These are phyloP conservation scores for Rutpela maculata DNA, from an alignment of 2,888 invertebrate species.

Conservation along the genomic window DNA sequence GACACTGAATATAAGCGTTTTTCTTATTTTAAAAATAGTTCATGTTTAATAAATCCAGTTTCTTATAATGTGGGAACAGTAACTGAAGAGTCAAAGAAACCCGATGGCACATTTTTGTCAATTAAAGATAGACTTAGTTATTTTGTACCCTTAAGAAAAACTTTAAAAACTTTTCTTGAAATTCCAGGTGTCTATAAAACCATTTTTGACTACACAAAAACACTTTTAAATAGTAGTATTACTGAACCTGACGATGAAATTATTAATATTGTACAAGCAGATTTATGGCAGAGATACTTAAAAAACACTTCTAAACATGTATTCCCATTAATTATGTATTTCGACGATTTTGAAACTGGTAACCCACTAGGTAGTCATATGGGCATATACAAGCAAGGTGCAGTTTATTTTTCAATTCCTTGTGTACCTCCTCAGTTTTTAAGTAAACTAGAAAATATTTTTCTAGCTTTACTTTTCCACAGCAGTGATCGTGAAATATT, in stretches of 20 bases:
- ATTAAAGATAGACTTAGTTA: no score
- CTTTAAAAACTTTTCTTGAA: conserved; percentile 41
- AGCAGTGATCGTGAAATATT: conserved; percentile 53
- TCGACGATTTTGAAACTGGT: conserved; percentile 61
- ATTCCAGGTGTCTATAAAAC: conserved; percentile 31
- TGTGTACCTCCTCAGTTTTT: conserved; percentile 56
- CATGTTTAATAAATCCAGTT: conserved; percentile 26
- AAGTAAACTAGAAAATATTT: conserved; percentile 57
- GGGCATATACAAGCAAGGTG: conserved; percentile 59
- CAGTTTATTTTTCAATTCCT: conserved; percentile 57
- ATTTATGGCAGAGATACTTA: background rate
- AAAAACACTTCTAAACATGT: background rate
- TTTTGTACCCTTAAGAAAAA: conserved; percentile 32
- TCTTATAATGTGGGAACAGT: conserved; percentile 24
- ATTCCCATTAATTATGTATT: conserved; percentile 51
- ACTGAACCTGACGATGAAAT: background rate
- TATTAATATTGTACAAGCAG: background rate
- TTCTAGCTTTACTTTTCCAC: conserved; percentile 53
- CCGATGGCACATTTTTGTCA: conserved; percentile 11
- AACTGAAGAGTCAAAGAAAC: conserved; percentile 30
- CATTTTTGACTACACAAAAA: conserved; percentile 36
- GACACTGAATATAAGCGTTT: conserved; percentile 43
- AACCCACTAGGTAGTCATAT: conserved; percentile 62
- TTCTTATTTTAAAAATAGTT: conserved; percentile 35
- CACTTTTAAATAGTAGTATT: conserved; percentile 15